phyloP scores from a whole-genome alignment of 2,888 invertebrate genomes.

The Tenodera sinensis region DNA sequence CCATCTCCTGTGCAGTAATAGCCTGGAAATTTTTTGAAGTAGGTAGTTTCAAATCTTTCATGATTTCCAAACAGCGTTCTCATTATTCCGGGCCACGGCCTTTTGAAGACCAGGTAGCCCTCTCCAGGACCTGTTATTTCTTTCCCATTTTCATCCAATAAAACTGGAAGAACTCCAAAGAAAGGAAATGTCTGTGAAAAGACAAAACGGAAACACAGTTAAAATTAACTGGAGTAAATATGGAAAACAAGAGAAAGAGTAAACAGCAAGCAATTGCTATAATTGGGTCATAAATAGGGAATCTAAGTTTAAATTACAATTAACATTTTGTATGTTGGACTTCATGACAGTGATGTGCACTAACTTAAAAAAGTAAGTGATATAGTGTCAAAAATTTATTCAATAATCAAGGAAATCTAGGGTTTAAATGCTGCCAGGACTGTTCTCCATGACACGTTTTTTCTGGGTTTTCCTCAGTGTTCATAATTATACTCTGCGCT shows the following conservation, averaged over 20 bases:
- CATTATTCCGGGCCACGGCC: slow-evolving; percentile 99
- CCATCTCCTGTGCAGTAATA: slow-evolving; percentile 98
- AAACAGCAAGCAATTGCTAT: no score
- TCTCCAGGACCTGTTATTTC: slow-evolving; percentile 85
- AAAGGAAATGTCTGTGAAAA: slow-evolving; percentile 82
- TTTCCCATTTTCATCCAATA: slow-evolving; percentile 84
- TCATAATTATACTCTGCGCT: no score
- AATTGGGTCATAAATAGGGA: no score
- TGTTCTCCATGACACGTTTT: neutral
- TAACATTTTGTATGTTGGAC: no score
- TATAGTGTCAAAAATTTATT: no score
- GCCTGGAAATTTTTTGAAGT: slow-evolving; percentile 94
- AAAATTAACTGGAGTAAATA: neutral
- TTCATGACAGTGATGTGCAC: no score
- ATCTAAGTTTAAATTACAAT: no score
- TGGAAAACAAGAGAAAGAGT: no score
- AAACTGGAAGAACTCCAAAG: slow-evolving; percentile 88
- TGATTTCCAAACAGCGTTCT: slow-evolving; percentile 90
- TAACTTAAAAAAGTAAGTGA: no score
- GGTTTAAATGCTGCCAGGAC: neutral
- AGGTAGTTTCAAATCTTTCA: slow-evolving; percentile 82
- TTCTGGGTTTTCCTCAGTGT: neutral
- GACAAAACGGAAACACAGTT: neutral
- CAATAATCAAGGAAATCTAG: neutral
- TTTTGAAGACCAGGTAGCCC: slow-evolving; percentile 89